These are phyloP conservation scores for Agrochola lychnidis DNA, from an alignment of 2,888 invertebrate species.

Conservation along the genomic window DNA sequence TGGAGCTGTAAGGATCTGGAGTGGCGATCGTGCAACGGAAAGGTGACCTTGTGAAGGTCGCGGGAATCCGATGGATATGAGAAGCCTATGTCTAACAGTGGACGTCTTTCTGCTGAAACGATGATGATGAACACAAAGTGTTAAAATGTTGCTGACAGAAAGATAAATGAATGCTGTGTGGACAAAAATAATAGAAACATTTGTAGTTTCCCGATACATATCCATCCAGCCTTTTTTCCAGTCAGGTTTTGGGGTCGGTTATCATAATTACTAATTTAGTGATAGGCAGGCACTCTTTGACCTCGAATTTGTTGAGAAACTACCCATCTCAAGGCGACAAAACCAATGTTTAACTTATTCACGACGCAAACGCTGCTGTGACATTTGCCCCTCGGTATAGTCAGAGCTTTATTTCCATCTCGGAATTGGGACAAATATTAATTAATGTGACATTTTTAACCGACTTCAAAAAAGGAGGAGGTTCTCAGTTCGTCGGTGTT, in stretches of 20 bases:
- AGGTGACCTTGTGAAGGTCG: neutral
- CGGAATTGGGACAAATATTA: neutral
- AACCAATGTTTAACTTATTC: slow-evolving; percentile 17
- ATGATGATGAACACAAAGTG: neutral
- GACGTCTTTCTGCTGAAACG: neutral
- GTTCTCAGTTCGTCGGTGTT: too few species aligned
- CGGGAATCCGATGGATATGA: neutral
- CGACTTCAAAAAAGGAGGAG: too few species aligned
- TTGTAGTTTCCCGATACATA: neutral
- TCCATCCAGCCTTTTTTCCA: neutral
- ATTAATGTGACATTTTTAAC: neutral
- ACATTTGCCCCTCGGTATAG: neutral
- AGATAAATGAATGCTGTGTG: neutral
- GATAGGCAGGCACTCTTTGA: slow-evolving; percentile 2
- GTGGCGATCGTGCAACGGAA: neutral
- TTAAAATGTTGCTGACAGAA: too few species aligned
- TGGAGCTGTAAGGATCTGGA: neutral
- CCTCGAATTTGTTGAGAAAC: slow-evolving; percentile 1
- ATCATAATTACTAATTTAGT: neutral
- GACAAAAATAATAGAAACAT: neutral
- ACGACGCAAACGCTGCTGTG: neutral
- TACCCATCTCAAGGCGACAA: neutral
- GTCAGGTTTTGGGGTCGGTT: too few species aligned
- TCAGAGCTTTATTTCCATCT: slow-evolving; percentile 23
- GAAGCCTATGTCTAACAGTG: neutral